phyloP scores from a whole-genome alignment of 2,113 vertebrate genomes.

The Cyprinus carpio region DNA sequence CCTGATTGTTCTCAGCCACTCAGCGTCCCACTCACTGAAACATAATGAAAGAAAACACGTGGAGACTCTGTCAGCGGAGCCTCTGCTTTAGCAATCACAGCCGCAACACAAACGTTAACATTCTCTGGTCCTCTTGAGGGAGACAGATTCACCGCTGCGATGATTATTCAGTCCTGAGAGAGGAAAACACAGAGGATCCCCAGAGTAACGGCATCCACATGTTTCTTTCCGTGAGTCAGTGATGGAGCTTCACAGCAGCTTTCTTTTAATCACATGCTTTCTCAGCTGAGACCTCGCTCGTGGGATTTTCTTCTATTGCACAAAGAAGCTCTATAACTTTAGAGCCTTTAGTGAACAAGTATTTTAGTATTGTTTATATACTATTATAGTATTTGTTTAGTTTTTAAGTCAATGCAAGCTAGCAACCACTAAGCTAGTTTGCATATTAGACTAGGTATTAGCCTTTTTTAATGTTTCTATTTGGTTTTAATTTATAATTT shows the following conservation, averaged over 20 bases:
- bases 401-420: no score
- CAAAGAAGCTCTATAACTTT: background rate
- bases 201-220: background rate
- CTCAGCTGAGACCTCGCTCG: background rate
- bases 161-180: slow-evolving; percentile 1
- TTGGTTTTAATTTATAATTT: no score
- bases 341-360: background rate
- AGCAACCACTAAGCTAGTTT: no score
- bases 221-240: background rate
- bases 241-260: background rate
- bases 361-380: no score
- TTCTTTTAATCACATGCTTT: no score
- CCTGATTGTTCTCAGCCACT: background rate
- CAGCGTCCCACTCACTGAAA: background rate
- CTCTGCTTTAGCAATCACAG: background rate
- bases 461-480: no score
- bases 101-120: background rate
- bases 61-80: background rate
- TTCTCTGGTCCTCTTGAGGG: slow-evolving; percentile 15
- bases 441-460: no score
- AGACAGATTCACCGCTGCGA: background rate
- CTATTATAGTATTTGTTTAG: no score
- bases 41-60: background rate
- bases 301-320: background rate
- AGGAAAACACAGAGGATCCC: background rate